Evolutionary conservation across 53 echinoderm and acorn worm species (phyloP).

Genomic region (Henricia sp.): DNA sequence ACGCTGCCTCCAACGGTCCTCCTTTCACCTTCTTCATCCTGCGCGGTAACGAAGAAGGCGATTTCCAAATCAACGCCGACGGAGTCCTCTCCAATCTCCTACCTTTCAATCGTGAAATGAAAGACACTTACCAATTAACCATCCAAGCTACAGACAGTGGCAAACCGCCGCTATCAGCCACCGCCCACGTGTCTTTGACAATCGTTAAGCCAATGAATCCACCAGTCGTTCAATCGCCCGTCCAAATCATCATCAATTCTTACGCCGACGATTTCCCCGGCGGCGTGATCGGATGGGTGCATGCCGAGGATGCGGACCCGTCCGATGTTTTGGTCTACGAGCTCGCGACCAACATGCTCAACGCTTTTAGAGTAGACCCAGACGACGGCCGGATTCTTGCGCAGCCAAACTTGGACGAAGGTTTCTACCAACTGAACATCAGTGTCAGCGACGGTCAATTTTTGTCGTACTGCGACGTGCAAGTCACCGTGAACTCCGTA

Average conservation of each 20-base stretch:
- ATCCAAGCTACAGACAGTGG: slow-evolving; percentile 85
- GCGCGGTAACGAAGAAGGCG: slow-evolving; percentile 73
- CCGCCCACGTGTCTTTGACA: slow-evolving; percentile 67
- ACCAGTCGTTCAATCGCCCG: slow-evolving; percentile 74
- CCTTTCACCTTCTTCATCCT: slow-evolving; percentile 81
- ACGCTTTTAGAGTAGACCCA: slow-evolving; percentile 77
- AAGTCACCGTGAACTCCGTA: slow-evolving; percentile 72
- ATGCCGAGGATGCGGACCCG: slow-evolving; percentile 79
- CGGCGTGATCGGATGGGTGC: slow-evolving; percentile 85
- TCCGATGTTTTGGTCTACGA: slow-evolving; percentile 80
- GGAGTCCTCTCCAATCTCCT: slow-evolving; percentile 66
- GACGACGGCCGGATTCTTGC: slow-evolving; percentile 84
- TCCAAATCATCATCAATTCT: slow-evolving; percentile 83
- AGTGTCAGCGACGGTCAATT: slow-evolving; percentile 88
- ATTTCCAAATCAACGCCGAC: slow-evolving; percentile 73
- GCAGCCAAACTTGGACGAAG: slow-evolving; percentile 79
- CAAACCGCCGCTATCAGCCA: slow-evolving; percentile 70
- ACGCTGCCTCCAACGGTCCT: slow-evolving; percentile 79
- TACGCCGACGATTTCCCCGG: slow-evolving; percentile 86
- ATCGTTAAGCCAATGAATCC: slow-evolving; percentile 79
- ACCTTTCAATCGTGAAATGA: slow-evolving; percentile 80
- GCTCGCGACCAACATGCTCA: slow-evolving; percentile 58
- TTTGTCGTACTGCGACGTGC: slow-evolving; percentile 75
- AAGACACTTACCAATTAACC: slow-evolving; percentile 69
- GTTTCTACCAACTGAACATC: slow-evolving; percentile 81